These are phyloP conservation scores for Spongilla lacustris DNA, from an alignment of 37 sponge, comb jelly and placozoan genomes.

Conservation along the genomic window DNA sequence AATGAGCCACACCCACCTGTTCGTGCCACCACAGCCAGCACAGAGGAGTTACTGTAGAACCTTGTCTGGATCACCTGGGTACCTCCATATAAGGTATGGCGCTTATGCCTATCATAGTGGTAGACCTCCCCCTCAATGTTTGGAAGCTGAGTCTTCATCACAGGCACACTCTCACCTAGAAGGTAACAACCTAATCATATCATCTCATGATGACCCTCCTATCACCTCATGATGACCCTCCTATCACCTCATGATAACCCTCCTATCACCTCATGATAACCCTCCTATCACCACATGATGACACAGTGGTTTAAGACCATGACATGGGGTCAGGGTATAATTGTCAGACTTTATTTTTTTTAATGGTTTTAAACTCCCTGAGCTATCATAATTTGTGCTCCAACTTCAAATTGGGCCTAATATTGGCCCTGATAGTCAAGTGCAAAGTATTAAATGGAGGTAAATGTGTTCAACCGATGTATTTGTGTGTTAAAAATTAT, in stretches of 20 bases:
- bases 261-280: not conserved
- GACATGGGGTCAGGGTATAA: no score
- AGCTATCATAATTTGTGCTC: no score
- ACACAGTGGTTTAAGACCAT: no score
- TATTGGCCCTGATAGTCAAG: no score
- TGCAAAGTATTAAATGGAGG: no score
- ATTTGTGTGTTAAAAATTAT: no score
- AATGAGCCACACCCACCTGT: slow-evolving; percentile 31
- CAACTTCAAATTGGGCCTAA: no score
- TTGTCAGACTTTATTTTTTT: no score
- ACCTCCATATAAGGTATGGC: slow-evolving; percentile 80
- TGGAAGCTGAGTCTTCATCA: slow-evolving; percentile 82
- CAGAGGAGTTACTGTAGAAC: slow-evolving; percentile 40
- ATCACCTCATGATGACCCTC: not conserved
- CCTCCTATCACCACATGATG: not conserved
- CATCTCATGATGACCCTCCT: not conserved
- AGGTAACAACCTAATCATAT: not conserved
- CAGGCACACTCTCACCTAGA: slow-evolving; percentile 88
- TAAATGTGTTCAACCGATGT: no score
- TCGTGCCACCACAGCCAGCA: slow-evolving; percentile 77
- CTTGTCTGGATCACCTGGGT: slow-evolving; percentile 89
- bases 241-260: not conserved
- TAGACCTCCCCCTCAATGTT: slow-evolving; percentile 25
- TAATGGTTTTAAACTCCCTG: no score
- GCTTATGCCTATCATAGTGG: slow-evolving; percentile 54